These are phyloP conservation scores for Temnothorax nylanderi DNA, from an alignment of 1,140 invertebrate genomes.

Conservation along the genomic window DNA sequence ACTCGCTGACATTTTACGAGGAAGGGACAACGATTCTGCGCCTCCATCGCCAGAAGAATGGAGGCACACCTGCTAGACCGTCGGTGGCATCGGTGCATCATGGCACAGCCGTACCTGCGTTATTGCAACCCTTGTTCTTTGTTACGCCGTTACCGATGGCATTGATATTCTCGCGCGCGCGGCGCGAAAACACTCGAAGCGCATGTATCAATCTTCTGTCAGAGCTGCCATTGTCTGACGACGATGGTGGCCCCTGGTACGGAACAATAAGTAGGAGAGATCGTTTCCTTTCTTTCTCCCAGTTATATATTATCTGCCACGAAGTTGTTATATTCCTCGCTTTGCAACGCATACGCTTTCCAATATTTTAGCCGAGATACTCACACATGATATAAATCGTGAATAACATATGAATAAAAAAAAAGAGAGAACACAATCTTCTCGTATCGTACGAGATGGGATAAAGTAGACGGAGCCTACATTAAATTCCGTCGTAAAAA, in stretches of 20 bases:
- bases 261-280: neutral
- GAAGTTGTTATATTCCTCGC: neutral
- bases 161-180: constrained; percentile 3
- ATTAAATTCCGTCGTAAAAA: neutral
- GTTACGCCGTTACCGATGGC: neutral
- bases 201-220: constrained; percentile 11
- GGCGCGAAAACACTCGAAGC: neutral
- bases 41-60: constrained; percentile 2
- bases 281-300: neutral
- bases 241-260: neutral
- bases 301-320: constrained; percentile 15
- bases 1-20: constrained; percentile 41
- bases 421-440: neutral
- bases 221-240: constrained; percentile 5
- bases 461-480: neutral
- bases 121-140: constrained; percentile 28
- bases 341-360: neutral
- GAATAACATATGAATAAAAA: neutral
- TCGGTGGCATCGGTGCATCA: neutral
- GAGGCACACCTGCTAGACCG: constrained; percentile 24
- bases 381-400: neutral
- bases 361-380: neutral
- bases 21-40: neutral
- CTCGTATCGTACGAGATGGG: neutral
- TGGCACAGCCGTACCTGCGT: neutral